phyloP scores from a whole-genome alignment of 2,888 invertebrate genomes.

The Acanthosepion esculentum region DNA sequence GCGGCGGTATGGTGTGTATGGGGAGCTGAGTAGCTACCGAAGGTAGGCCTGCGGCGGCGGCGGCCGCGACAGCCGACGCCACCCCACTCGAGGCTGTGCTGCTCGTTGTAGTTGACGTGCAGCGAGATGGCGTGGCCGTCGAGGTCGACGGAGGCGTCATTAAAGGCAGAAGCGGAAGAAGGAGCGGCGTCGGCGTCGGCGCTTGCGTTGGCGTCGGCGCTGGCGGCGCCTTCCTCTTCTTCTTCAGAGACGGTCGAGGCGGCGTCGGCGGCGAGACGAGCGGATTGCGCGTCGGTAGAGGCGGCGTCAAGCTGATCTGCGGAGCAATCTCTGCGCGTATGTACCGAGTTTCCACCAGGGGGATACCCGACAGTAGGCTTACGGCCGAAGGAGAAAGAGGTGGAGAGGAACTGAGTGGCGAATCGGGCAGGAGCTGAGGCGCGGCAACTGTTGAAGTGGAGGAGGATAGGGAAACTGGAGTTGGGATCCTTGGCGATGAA shows the following conservation, averaged over 20 bases:
- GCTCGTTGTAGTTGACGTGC: neutral
- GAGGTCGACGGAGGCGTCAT: conserved; percentile 35
- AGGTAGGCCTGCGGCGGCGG: neutral
- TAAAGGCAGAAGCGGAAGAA: neutral
- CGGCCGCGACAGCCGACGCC: conserved; percentile 25
- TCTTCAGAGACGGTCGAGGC: neutral
- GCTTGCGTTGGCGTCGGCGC: neutral
- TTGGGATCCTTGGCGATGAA: neutral
- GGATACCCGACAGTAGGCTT: conserved; percentile 39
- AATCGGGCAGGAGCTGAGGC: neutral
- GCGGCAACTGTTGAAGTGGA: neutral
- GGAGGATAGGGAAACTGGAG: neutral
- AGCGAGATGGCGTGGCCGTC: conserved; percentile 12
- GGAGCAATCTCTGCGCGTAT: neutral
- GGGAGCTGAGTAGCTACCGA: neutral
- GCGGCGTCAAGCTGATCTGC: neutral
- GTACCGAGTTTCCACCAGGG: neutral
- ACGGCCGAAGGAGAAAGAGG: neutral
- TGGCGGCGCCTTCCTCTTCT: neutral
- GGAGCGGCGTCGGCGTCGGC: neutral
- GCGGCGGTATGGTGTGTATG: neutral
- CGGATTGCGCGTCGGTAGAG: neutral
- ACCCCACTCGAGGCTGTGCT: neutral
- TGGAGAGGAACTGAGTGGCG: neutral
- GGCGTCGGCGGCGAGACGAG: conserved; percentile 18